Evolutionary conservation across 2,888 invertebrate genomes (phyloP).

Genomic region (Geophilus truncorum): DNA sequence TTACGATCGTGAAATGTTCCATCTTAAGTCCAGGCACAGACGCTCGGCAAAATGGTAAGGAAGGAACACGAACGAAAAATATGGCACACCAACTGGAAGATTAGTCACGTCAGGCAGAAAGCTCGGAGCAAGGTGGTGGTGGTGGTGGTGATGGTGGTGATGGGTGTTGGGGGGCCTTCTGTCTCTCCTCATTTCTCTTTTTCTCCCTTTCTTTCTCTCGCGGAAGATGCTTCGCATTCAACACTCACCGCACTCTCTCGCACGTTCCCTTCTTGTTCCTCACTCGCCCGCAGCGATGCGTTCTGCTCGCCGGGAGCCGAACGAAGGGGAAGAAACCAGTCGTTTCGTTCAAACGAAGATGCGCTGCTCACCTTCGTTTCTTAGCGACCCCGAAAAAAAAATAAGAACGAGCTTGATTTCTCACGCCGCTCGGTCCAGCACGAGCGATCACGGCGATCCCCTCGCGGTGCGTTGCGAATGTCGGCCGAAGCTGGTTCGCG

Average conservation of each 20-base stretch:
- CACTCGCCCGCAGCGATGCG: background rate
- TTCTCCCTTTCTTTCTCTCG: background rate
- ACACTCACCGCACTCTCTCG: background rate
- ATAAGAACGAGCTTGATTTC: no score
- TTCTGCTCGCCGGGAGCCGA: background rate
- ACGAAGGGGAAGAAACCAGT: background rate
- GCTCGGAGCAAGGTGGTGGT: conserved; percentile 5
- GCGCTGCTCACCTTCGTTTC: background rate
- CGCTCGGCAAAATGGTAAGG: background rate
- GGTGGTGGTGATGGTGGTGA: no score
- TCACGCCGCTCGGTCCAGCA: background rate
- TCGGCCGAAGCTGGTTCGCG: background rate
- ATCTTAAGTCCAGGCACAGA: conserved; percentile 5
- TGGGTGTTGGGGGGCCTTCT: background rate
- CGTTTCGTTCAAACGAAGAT: background rate
- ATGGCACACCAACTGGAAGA: conserved; percentile 10
- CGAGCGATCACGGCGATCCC: no score
- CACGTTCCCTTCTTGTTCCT: background rate
- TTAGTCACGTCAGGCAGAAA: conserved; percentile 15
- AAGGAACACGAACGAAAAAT: background rate
- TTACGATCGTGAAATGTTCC: background rate
- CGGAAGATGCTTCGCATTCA: background rate
- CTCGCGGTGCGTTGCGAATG: background rate
- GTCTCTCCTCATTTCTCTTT: background rate
- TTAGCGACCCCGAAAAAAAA: background rate